Conservation (phyloP, 2,113 vertebrate genomes). For the Tenrec ecaudatus region DNA sequence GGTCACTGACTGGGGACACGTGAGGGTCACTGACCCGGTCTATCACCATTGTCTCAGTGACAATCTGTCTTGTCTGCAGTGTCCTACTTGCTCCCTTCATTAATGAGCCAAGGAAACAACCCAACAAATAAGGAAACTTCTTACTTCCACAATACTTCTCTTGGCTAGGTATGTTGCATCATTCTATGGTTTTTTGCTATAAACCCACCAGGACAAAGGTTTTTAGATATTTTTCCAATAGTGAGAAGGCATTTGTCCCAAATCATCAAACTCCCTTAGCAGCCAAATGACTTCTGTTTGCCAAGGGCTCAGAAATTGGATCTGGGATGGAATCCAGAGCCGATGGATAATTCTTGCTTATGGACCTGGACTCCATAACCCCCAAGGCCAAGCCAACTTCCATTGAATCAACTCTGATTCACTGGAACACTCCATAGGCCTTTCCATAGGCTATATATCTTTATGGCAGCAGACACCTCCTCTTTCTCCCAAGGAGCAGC, state of each 20-base stretch:
- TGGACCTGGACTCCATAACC: not conserved
- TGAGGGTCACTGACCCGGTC: too few species aligned
- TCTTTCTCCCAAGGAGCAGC: too few species aligned
- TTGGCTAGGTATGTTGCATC: not conserved
- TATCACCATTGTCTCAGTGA: not conserved
- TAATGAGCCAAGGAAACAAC: not conserved
- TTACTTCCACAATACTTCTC: not conserved
- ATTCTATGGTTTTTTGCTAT: not conserved
- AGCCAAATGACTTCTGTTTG: constrained; percentile 6
- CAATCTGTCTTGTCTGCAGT: not conserved
- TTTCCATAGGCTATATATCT: too few species aligned
- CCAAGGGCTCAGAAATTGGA: constrained; percentile 23
- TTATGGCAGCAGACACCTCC: too few species aligned
- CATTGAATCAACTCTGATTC: too few species aligned
- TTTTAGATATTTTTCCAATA: not conserved
- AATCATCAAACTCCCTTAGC: not conserved
- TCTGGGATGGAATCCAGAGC: not conserved
- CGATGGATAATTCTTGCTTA: not conserved
- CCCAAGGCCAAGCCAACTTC: too few species aligned
- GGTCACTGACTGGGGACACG: not conserved
- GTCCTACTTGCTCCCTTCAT: not conserved
- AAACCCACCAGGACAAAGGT: not conserved
- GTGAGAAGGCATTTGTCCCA: not conserved
- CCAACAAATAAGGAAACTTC: not conserved
- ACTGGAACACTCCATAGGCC: too few species aligned